These are phyloP conservation scores for Podilymbus podiceps DNA, from an alignment of 2,113 vertebrate genomes.

Conservation along the genomic window DNA sequence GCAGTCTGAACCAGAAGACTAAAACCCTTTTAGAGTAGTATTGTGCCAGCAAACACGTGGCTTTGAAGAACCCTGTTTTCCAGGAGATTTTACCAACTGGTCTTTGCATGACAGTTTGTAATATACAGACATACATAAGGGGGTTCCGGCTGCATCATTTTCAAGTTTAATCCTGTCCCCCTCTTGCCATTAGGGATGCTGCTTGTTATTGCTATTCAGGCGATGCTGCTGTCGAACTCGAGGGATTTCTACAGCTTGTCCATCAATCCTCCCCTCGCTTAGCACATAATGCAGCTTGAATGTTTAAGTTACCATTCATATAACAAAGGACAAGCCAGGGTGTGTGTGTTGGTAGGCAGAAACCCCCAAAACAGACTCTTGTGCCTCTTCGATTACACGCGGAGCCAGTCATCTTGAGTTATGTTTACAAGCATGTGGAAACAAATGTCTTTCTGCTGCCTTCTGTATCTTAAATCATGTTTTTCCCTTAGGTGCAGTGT, in stretches of 20 bases:
- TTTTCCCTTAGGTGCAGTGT: background rate
- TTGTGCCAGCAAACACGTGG: background rate
- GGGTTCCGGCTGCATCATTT: background rate
- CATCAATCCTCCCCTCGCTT: background rate
- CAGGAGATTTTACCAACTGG: background rate
- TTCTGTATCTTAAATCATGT: background rate
- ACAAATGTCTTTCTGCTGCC: background rate
- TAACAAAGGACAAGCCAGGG: background rate
- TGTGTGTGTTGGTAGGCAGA: background rate
- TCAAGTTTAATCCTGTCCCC: background rate
- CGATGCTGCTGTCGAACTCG: accelerated
- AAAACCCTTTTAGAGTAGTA: background rate
- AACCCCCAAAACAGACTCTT: background rate
- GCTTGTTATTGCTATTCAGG: conserved; percentile 35
- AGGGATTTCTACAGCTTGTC: conserved; percentile 14
- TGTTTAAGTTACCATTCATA: background rate
- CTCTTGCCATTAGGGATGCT: background rate
- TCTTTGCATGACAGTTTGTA: background rate
- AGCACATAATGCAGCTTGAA: background rate
- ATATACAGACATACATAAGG: accelerated
- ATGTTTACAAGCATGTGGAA: accelerated
- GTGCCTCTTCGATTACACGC: background rate
- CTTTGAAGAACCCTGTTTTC: background rate
- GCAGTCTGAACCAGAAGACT: background rate
- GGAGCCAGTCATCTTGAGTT: background rate